Base-by-base conservation (phyloP, 2,113 vertebrate genomes). In the Ciconia maguari region DNA sequence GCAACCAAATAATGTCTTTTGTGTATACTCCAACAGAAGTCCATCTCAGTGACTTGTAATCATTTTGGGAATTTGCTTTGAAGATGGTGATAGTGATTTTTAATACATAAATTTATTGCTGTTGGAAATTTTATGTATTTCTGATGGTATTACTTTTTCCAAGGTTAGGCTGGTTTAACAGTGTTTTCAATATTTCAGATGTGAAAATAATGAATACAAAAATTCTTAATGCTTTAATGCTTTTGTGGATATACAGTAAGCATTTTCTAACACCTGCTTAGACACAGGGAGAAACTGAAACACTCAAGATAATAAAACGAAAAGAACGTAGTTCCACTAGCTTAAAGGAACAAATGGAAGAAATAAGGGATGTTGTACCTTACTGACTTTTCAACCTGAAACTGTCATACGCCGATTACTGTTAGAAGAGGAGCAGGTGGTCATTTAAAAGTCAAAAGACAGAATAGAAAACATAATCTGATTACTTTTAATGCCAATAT, bases 371-470 rank as follows among this genome's bases (percentile, higher is more conserved):
- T 81, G 20, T 38, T 75, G 25, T 22, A 58, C 64, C 48, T 48
- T 89, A 71, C 4, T 91, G 87, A 75, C 83, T 95, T 94, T 92
- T 89, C 42, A 75, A 68, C 57, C 29, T 91, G 64, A 68, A 96
- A 64, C 24, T 2, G 0, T 84, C 42, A 42, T n/a, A 75, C 1
- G 3, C 20, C 1, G 1, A 34, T 81, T 84, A 44, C 22, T 62
- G 24, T 55, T 71, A 75, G 51, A 75, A 76, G 17, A 68, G 25
- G 52, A 68, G 30, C 78, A 87, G 52, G 54, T 87, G 72, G 70
- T 64, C 77, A 79, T 96, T 96, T 96, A 75, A 76, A 94, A 94
- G 55, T 87, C 87, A 89, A 82, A 95, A 95, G 55, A 49, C 42
- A 75, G 52, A 89, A 82, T 11, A 76, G 38, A 61, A 87, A 93